These are phyloP conservation scores for Salticus scenicus DNA, from an alignment of 2,888 invertebrate genomes.

Conservation along the genomic window DNA sequence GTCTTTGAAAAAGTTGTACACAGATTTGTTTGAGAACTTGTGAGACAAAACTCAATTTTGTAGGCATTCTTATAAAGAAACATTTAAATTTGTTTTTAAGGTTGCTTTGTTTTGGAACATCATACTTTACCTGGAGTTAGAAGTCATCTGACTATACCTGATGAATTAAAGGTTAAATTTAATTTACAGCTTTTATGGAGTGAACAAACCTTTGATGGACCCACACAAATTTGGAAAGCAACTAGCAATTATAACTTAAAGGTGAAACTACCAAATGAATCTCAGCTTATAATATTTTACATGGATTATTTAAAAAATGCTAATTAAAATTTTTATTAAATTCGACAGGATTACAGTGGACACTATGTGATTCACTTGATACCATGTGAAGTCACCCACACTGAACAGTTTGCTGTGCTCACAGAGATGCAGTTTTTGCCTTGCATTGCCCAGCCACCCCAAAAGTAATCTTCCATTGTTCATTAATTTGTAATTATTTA, in stretches of 20 bases:
- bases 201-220: slow-evolving; percentile 76
- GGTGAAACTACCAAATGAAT: too few relatives aligned
- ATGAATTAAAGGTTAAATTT: slow-evolving; percentile 74
- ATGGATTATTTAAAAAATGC: too few relatives aligned
- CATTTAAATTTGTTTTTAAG: slow-evolving; percentile 71
- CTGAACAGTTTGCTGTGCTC: slow-evolving; percentile 4
- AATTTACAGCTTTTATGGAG: slow-evolving; percentile 76
- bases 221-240: slow-evolving; percentile 77
- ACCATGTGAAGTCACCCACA: slow-evolving; percentile 36
- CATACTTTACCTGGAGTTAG: slow-evolving; percentile 74
- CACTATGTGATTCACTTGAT: slow-evolving; percentile 37
- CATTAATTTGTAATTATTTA: too few relatives aligned
- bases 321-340: too few relatives aligned
- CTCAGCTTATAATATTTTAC: too few relatives aligned
- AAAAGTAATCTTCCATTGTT: slow-evolving; percentile 73
- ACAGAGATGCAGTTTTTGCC: slow-evolving; percentile 47
- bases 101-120: slow-evolving; percentile 75
- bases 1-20: too few relatives aligned
- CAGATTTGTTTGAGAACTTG: too few relatives aligned
- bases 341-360: slow-evolving; percentile 57
- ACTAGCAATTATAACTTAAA: slow-evolving; percentile 76
- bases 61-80: too few relatives aligned
- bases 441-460: slow-evolving; percentile 74
- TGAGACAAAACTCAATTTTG: too few relatives aligned
- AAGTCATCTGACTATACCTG: slow-evolving; percentile 75